Evolutionary conservation across 2,888 invertebrate species (phyloP).

Genomic region (Phortica okadai): DNA sequence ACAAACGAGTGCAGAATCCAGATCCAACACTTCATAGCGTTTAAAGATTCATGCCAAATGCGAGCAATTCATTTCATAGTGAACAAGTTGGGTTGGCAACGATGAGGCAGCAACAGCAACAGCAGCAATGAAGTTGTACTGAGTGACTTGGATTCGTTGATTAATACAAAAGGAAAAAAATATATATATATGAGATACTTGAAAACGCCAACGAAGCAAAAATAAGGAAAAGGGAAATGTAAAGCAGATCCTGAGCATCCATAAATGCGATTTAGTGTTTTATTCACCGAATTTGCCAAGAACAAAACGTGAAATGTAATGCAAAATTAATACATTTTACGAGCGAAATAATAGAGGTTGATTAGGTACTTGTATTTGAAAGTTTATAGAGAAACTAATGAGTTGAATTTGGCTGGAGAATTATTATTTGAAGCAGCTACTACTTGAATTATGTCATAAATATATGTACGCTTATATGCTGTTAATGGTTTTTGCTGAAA

Average conservation of each 20-base stretch:
- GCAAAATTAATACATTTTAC: constrained; percentile 2
- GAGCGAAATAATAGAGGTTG: not conserved
- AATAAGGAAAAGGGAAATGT: too few species aligned
- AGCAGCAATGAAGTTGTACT: not conserved
- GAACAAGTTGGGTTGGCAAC: not conserved
- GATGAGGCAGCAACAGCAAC: not conserved
- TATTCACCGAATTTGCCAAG: constrained; percentile 12
- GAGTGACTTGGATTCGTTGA: constrained; percentile 3
- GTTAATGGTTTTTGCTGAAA: not conserved
- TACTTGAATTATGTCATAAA: too few species aligned
- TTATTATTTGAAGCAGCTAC: too few species aligned
- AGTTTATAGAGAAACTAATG: too few species aligned
- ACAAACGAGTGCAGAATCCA: not conserved
- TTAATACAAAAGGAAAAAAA: not conserved
- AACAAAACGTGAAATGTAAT: constrained; percentile 22
- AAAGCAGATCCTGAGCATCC: not conserved
- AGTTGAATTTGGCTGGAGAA: too few species aligned
- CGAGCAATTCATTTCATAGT: not conserved
- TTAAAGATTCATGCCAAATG: not conserved
- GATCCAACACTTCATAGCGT: not conserved
- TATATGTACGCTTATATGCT: not conserved
- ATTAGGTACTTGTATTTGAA: too few species aligned
- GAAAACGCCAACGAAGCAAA: not conserved
- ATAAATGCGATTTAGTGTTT: constrained; percentile 11
- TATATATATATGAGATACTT: not conserved